A percentile compares a stretch with the other conserved stretches of the same genome.
phyloP scores from a whole-genome alignment of 1,140 invertebrate species.

The Drosophila ironensis region DNA sequence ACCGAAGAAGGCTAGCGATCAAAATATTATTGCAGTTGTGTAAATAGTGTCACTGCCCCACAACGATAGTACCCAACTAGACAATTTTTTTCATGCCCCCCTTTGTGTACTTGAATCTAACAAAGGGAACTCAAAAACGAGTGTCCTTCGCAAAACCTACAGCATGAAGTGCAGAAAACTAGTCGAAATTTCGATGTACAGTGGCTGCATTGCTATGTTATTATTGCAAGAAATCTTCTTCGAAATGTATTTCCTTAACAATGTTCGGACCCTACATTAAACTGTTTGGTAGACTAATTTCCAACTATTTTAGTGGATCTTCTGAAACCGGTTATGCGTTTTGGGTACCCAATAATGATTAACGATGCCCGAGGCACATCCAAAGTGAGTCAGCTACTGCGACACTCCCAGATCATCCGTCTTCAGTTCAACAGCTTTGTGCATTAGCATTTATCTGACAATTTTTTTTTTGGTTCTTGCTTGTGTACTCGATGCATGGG shows the following conservation, averaged over 20 bases:
- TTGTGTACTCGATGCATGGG: constrained; percentile 14
- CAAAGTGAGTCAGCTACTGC: constrained; percentile 47
- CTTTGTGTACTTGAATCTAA: constrained; percentile 42
- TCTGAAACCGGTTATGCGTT: constrained; percentile 42
- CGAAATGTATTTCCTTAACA: too few species aligned
- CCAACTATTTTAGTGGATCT: not conserved
- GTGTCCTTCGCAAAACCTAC: not conserved
- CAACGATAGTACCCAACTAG: too few species aligned
- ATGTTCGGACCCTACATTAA: not conserved
- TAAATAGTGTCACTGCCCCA: constrained; percentile 61
- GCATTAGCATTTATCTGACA: constrained; percentile 43
- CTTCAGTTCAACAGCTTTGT: constrained; percentile 47
- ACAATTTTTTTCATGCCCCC: not conserved
- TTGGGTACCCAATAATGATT: constrained; percentile 66
- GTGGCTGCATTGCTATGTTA: too few species aligned
- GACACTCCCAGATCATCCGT: constrained; percentile 49
- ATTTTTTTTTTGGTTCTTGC: constrained; percentile 18
- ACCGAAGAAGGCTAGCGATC: constrained; percentile 40
- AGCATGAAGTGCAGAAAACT: constrained; percentile 8
- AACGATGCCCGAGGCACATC: constrained; percentile 52
- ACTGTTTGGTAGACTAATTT: not conserved
- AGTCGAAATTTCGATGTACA: too few species aligned
- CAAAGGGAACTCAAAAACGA: constrained; percentile 19
- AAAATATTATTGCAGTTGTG: constrained; percentile 79
- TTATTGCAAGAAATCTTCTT: too few species aligned